These are phyloP conservation scores for Hippocampus comes DNA, from an alignment of 2,113 vertebrate species.

Conservation along the genomic window DNA sequence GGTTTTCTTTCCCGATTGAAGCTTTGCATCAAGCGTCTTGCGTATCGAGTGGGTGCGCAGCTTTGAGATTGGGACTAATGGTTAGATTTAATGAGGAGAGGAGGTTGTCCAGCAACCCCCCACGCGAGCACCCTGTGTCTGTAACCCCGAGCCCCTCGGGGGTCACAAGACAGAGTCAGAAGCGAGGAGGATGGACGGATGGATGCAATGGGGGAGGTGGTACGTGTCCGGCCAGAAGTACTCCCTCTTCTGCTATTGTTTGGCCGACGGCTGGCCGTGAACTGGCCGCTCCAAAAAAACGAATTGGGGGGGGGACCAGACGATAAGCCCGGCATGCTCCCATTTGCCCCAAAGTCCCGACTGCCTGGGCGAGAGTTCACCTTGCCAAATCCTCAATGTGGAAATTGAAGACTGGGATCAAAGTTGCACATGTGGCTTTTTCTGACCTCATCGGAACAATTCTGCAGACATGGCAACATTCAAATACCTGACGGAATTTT, in stretches of 20 bases:
- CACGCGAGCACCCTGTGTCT: conserved; percentile 44
- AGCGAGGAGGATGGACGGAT: conserved; percentile 51
- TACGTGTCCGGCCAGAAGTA: conserved; percentile 44
- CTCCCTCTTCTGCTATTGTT: conserved; percentile 54
- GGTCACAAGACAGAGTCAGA: conserved; percentile 67
- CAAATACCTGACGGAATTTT: conserved; percentile 7
- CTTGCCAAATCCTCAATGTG: background rate
- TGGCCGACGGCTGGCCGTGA: conserved; percentile 51
- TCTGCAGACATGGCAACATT: background rate
- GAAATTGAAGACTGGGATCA: background rate
- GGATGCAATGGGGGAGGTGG: conserved; percentile 40
- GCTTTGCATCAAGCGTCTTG: conserved; percentile 11
- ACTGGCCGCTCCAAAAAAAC: conserved; percentile 24
- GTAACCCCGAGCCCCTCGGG: conserved; percentile 56
- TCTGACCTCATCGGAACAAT: too few species aligned
- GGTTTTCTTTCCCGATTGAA: conserved; percentile 14
- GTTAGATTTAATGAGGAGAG: conserved; percentile 44
- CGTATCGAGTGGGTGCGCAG: conserved; percentile 24
- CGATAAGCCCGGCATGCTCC: too few species aligned
- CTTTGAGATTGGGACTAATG: conserved; percentile 29
- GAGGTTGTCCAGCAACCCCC: conserved; percentile 49
- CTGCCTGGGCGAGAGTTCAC: background rate
- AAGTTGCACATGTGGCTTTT: background rate
- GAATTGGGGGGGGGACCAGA: too few species aligned
- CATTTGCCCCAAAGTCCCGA: too few species aligned